Percentiles rank a stretch among this genome's conserved stretches.
phyloP scores from a whole-genome alignment of 2,113 vertebrate genomes.

The Peromyscus leucopus region DNA sequence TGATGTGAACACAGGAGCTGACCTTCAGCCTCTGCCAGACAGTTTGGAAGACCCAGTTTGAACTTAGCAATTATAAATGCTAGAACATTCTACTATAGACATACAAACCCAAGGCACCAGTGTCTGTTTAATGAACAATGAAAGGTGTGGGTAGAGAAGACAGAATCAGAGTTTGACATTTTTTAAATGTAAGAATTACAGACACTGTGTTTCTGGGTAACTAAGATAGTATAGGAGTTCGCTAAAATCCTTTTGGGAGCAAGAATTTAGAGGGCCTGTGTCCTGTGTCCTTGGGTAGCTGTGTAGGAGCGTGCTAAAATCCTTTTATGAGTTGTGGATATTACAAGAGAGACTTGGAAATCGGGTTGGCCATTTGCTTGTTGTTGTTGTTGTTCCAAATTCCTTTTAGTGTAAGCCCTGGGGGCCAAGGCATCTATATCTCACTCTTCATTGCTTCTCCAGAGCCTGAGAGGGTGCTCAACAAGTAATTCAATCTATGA shows the following conservation, averaged over 20 bases:
- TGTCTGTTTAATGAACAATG: not conserved
- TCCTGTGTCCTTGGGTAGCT: not conserved
- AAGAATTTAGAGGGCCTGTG: not conserved
- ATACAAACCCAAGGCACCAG: too few species aligned
- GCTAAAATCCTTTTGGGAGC: not conserved
- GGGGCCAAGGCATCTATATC: not conserved
- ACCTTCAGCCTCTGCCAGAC: not conserved
- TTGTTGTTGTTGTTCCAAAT: not conserved
- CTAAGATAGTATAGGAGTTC: not conserved
- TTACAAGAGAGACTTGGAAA: not conserved
- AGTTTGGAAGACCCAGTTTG: not conserved
- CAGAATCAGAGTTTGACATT: not conserved
- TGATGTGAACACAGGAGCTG: not conserved
- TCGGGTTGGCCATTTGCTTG: not conserved
- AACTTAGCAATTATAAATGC: not conserved
- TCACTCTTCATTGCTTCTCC: not conserved
- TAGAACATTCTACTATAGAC: not conserved
- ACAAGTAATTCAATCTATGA: not conserved
- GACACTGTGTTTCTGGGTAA: too few species aligned
- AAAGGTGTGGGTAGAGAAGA: not conserved
- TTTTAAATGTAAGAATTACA: not conserved
- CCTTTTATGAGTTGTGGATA: not conserved
- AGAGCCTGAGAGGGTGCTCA: not conserved
- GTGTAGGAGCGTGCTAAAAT: not conserved
- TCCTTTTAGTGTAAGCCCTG: not conserved